Base-by-base conservation (phyloP, 2,113 vertebrate genomes). In the Dryoscopus gambensis region DNA sequence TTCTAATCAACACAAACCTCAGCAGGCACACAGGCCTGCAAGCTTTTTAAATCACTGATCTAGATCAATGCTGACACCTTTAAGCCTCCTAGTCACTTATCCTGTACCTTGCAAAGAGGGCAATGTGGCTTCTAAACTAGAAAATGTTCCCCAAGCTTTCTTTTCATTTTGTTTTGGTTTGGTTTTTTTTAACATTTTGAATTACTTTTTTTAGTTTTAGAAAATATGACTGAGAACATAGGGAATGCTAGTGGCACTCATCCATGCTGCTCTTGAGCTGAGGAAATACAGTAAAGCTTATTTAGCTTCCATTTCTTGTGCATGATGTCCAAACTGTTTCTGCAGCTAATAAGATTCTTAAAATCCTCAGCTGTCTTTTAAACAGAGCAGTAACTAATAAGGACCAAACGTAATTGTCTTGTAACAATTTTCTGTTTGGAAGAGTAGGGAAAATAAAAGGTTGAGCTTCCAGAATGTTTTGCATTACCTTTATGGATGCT, bases 81-180 rank as follows among this genome's bases (percentile, higher is more conserved):
- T 88, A 64, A 82, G 44, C 53, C 39, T 85, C 79, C 57, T 63
- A 28, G 40, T 89, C 1, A 4, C 70, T 92, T 85, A 80, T 63
- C 47, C 65, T 44, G 14, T 65, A 11, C 56, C 59, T 80, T 92
- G 50, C 27, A n/a, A 69, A 73, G 40, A 84, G 68, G 15, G 31
- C 71, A 57, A 0, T 16, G 37, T 62, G 21, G 24, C 50, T 90
- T 88, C 37, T 68, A 40, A 69, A 73, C 9, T n/a, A 83, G 53
- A 47, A 84, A 79, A 55, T 15, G 5, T 42, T 83, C 39, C 40
- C 13, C 5, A 79, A 39, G 68, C 28, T 40, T 31, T 37, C 4
- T 19, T 16, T 47, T 50, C 0, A 0, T 31, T 77, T 76, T 25
- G 24, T 13, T 67, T 89, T 53, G 6, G 0, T 76, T 46, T 55